A percentile compares a stretch with the other conserved stretches of the same genome.
phyloP scores from a whole-genome alignment of 30 jellyfish, hydroid and myxozoan species.

The Cassiopea xamachana region DNA sequence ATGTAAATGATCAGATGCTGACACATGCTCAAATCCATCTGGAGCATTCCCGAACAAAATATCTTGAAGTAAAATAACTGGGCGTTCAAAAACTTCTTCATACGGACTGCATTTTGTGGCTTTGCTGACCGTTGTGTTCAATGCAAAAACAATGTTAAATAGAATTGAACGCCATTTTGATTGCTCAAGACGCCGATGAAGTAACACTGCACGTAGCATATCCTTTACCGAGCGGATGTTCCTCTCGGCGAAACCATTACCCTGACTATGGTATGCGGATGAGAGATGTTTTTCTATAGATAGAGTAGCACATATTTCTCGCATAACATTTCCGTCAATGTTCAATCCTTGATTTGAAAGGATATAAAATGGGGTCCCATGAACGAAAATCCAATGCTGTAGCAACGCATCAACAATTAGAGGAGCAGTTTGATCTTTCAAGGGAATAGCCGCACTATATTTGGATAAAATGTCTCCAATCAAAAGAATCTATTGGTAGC shows the following conservation, averaged over 20 bases:
- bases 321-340: constrained; percentile 58
- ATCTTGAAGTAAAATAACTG: constrained; percentile 40
- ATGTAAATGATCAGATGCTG: constrained; percentile 37
- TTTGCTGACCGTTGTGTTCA: constrained; percentile 24
- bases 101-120: constrained; percentile 24
- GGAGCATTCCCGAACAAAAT: constrained; percentile 20
- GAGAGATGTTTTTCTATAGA: constrained; percentile 54
- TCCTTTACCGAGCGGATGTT: constrained; percentile 20
- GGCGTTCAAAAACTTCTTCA: constrained; percentile 44
- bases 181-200: constrained; percentile 70
- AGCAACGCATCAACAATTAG: constrained; percentile 45
- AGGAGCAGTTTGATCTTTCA: constrained; percentile 49
- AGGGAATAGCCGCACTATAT: constrained; percentile 35
- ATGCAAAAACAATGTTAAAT: constrained; percentile 65
- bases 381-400: constrained; percentile 64
- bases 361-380: constrained; percentile 61
- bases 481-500: constrained; percentile 40
- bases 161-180: constrained; percentile 65
- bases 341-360: constrained; percentile 69
- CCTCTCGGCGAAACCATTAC: constrained; percentile 18
- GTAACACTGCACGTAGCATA: constrained; percentile 69
- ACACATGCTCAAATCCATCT: constrained; percentile 17
- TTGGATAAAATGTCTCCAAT: constrained; percentile 28
- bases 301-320: constrained; percentile 41
- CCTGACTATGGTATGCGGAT: constrained; percentile 75